Evolutionary conservation across 1,140 invertebrate genomes (phyloP), one percentile per base, ranked within the genome.

Genomic region (Drosophila auraria): DNA sequence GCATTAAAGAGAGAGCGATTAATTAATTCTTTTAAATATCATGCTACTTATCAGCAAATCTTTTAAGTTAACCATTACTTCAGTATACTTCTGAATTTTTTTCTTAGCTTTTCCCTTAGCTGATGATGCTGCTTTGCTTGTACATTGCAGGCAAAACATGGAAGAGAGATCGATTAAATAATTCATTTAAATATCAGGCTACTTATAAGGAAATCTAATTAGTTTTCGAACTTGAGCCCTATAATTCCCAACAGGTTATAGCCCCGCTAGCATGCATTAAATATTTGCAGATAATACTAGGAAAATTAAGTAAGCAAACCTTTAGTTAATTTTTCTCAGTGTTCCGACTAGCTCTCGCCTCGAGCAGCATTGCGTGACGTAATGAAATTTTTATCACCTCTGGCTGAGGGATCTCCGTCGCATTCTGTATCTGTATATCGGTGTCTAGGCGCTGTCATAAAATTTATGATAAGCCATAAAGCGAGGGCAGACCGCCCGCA

Each of bases 331-430:
- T 64, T 69, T 20, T 20, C 5, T 33, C 40, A 49, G 68, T 71
- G 68, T 4, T 17, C 27, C 20, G 23, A 23, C 27, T 30, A 40
- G 40, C 40, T 68, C 38, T 56, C 54, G 66, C 53, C 40, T 30
- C 38, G 14, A 63, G 42, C 59, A 71, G 61, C 82, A 70, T 78
- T 81, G 86, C 86, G 86, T 90, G 86, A 90, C 80, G 75, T 86
- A 89, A 89, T 89, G 78, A 89, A 89, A 89, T 90, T 90, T 89
- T 89, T 89, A 90, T 89, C 86, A 86, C 82, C 86, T 71, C 47
- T 64, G 51, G 75, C 47, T 68, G 80, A 66, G 68, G 73, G 58
- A 83, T 82, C 53, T 69, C 23, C 45, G 56, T 73, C 68, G 53
- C 69, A 23, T 62, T 62, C 47, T 6, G 59, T 69, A 68, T 56